Evolutionary conservation across 23 tunicate genomes (phyloP).

Genomic region (Styela clava): DNA sequence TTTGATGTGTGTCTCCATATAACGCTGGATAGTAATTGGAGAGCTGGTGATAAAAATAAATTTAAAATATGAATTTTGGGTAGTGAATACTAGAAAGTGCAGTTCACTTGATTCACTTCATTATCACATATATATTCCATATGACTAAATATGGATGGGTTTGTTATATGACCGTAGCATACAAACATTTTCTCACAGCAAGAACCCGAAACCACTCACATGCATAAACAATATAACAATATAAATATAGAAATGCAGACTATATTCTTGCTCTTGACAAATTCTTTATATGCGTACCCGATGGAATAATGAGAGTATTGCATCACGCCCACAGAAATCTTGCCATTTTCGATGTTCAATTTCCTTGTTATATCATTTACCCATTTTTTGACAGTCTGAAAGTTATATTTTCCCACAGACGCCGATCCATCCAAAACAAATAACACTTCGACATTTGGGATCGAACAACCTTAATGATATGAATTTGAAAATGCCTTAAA

Average conservation of each 20-base stretch:
- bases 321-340: background rate
- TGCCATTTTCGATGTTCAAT: constrained; percentile 7
- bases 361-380: background rate
- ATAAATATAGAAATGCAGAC: no score
- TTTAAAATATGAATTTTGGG: no score
- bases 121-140: no score
- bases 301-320: constrained; percentile 1
- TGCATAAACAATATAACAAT: no score
- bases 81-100: no score
- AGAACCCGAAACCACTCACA: no score
- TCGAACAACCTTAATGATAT: background rate
- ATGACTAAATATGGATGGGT: no score
- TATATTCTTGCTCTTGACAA: no score
- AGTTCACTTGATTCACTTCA: no score
- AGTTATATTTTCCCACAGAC: background rate
- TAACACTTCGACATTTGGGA: background rate
- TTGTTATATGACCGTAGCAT: no score
- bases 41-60: background rate
- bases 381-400: constrained; percentile 1
- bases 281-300: background rate
- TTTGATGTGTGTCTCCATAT: background rate
- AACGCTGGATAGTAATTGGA: background rate
- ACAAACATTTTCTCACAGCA: no score
- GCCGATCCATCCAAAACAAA: constrained; percentile 10
- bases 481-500: no score